Conservation (phyloP, 2,797 vertebrate species). For the Tragopan temminckii region DNA sequence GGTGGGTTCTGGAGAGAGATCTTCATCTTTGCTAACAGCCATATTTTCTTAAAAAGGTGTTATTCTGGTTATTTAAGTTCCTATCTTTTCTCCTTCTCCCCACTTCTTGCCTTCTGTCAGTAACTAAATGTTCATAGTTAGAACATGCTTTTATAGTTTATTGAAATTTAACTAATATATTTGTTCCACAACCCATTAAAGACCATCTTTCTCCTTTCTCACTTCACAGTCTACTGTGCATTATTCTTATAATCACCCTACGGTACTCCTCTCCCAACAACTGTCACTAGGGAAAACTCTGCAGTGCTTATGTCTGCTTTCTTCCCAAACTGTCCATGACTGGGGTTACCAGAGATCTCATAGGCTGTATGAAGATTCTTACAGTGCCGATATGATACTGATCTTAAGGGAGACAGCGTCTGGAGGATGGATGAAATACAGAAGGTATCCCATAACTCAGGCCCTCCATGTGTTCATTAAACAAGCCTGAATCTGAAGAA, state of each 20-base stretch:
- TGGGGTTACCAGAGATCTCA: background rate
- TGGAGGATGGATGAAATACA: background rate
- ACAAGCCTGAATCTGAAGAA: background rate
- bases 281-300: background rate
- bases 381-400: background rate
- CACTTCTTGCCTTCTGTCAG: background rate
- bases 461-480: fast-evolving
- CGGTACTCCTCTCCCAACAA: background rate
- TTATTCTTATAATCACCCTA: background rate
- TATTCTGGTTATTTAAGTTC: background rate
- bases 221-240: background rate
- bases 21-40: background rate
- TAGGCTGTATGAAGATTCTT: background rate
- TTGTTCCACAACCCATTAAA: background rate
- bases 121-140: background rate
- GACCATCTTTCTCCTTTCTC: background rate
- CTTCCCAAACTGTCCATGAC: background rate
- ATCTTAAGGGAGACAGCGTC: background rate
- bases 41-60: background rate
- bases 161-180: background rate
- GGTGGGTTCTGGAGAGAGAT: background rate
- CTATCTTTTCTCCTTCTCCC: background rate
- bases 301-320: background rate
- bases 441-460: background rate
- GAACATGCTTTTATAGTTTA: background rate